Evolutionary conservation across 1,140 invertebrate species (phyloP).

Genomic region (Zophobas atratus): DNA sequence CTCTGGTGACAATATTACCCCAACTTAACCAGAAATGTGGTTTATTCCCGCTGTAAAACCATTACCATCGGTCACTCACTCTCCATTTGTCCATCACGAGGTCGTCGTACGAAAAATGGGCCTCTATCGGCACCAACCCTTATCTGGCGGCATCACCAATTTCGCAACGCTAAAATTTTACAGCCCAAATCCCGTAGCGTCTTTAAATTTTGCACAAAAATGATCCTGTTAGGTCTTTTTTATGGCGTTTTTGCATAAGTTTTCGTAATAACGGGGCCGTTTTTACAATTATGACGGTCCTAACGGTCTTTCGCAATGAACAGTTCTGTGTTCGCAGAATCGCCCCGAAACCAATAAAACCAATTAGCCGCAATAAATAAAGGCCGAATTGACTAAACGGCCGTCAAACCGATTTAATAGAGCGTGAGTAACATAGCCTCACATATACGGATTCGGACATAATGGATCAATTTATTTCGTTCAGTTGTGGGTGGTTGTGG

Average conservation of each 20-base stretch:
- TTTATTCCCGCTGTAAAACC: slow-evolving; percentile 54
- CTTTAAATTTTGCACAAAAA: slow-evolving; percentile 26
- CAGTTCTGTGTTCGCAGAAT: slow-evolving; percentile 3
- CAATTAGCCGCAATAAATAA: slow-evolving; percentile 51
- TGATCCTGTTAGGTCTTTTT: slow-evolving; percentile 26
- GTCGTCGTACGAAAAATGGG: slow-evolving; percentile 46
- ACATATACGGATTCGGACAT: slow-evolving; percentile 52
- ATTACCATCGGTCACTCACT: slow-evolving; percentile 47
- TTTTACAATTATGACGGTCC: not conserved
- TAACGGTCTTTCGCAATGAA: slow-evolving; percentile 22
- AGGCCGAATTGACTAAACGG: slow-evolving; percentile 46
- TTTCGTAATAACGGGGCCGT: slow-evolving; percentile 9
- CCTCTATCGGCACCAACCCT: slow-evolving; percentile 19
- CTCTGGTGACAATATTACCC: slow-evolving; percentile 53
- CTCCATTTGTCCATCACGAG: slow-evolving; percentile 13
- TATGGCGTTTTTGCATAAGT: slow-evolving; percentile 29
- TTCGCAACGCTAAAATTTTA: slow-evolving; percentile 22
- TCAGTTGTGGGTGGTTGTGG: slow-evolving; percentile 57
- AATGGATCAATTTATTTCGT: slow-evolving; percentile 57
- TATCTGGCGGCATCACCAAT: slow-evolving; percentile 23
- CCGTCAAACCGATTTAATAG: slow-evolving; percentile 58
- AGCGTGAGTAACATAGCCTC: slow-evolving; percentile 56
- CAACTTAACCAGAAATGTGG: slow-evolving; percentile 58
- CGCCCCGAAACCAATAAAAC: slow-evolving; percentile 39
- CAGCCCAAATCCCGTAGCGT: not conserved